Evolutionary conservation across 2,888 invertebrate genomes (phyloP), one percentile per base, ranked within the genome.

Genomic region (Willowsia nigromaculata): DNA sequence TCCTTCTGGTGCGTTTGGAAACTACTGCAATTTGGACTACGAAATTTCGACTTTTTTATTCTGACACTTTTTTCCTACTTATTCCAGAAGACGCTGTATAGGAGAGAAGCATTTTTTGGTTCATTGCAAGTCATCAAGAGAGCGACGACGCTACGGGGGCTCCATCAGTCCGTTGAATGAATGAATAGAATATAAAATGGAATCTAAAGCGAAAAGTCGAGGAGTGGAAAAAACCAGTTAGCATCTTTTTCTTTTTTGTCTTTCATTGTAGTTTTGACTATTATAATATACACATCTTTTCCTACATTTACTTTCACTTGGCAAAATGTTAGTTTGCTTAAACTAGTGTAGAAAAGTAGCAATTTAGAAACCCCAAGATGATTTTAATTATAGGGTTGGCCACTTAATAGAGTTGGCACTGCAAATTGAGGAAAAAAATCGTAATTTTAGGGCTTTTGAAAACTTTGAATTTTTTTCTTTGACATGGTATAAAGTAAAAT

Each of bases 151-250:
- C 87, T 87, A 71, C 82, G 87, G 87, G 87, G 87, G 87, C 81
- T 87, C 87, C 90, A 87, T 87, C 87, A 90, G 87, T 47, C 76
- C 83, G 90, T 88, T 81, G 50, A 87, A 87, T 90, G 88, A 90
- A 90, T 90, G 90, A 90, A 88, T 90, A 90, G 90, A 90, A 90
- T 90, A 87, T 83, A 86, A 90, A 83, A 90, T 82, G 87, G 86
- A 90, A 90, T 87, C 86, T 83, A 82, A 87, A 87, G 87, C 81
- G 87, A 87, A 87, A 87, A 87, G 87, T 87, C 87, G 82, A 82
- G 71, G 87, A 87, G 82, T 74, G 82, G 82, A 87, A 87, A 74
- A 74, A 85, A 65, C 80, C 78, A 78, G 80, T 86, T 59, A 86
- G 62, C 56, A 59, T 82, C 82, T 82, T 18, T 59, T 15, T 27